Evolutionary conservation across 2,888 invertebrate genomes (phyloP).

Genomic region (Cetonia aurata): DNA sequence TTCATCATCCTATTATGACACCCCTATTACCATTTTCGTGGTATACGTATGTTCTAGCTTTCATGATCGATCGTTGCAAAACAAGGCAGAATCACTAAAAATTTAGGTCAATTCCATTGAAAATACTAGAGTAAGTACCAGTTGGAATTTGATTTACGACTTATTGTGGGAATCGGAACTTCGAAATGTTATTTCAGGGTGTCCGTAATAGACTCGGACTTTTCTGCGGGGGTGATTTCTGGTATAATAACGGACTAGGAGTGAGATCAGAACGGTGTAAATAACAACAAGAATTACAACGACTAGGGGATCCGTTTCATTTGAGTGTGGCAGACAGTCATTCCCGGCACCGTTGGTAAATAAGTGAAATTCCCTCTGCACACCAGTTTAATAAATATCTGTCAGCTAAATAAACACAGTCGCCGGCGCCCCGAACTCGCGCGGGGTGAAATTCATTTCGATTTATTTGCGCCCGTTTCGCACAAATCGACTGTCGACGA

Average conservation of each 20-base stretch:
- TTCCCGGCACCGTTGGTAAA: conserved; percentile 55
- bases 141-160: too few relatives aligned
- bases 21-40: too few relatives aligned
- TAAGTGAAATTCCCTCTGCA: conserved; percentile 58
- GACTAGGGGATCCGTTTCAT: conserved; percentile 49
- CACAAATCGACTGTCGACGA: conserved; percentile 16
- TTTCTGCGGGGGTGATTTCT: conserved; percentile 32
- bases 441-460: conserved; percentile 32
- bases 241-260: conserved; percentile 26
- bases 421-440: conserved; percentile 23
- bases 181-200: conserved; percentile 32
- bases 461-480: conserved; percentile 35
- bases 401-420: conserved; percentile 49
- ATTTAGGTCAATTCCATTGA: too few relatives aligned
- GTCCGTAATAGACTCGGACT: conserved; percentile 27
- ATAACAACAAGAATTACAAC: conserved; percentile 44
- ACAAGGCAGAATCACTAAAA: too few relatives aligned
- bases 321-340: conserved; percentile 54
- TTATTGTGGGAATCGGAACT: conserved; percentile 31
- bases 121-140: too few relatives aligned
- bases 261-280: conserved; percentile 40
- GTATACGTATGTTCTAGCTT: too few relatives aligned
- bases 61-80: conserved; percentile 55
- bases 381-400: conserved; percentile 58
- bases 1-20: too few relatives aligned